phyloP scores from a whole-genome alignment of 2,888 invertebrate species.

The Xylocampa areola region DNA sequence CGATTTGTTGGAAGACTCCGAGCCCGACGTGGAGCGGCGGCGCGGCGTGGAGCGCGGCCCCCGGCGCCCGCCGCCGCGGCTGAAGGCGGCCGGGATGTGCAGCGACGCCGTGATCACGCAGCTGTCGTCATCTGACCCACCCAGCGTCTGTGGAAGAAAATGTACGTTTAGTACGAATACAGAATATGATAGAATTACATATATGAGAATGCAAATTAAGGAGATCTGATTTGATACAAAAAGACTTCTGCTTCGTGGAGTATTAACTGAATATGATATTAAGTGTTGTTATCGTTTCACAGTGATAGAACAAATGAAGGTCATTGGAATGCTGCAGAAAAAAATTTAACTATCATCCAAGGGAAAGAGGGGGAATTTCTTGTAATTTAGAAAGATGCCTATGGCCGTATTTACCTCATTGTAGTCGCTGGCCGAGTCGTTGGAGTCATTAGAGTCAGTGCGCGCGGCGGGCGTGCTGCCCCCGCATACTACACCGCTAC shows the following conservation, averaged over 20 bases:
- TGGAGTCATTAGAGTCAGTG: slow-evolving; percentile 85
- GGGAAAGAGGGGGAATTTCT: no score
- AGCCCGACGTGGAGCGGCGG: slow-evolving; percentile 80
- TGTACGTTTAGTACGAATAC: no score
- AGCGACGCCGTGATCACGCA: slow-evolving; percentile 94
- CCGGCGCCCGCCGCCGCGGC: slow-evolving; percentile 70
- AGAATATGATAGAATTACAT: no score
- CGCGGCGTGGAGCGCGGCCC: slow-evolving; percentile 68
- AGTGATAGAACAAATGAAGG: no score
- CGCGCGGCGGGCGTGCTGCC: slow-evolving; percentile 71
- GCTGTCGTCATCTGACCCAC: slow-evolving; percentile 90
- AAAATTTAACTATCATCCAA: no score
- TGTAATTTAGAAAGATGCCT: no score
- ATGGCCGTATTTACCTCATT: slow-evolving; percentile 83
- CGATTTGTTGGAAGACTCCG: slow-evolving; percentile 67
- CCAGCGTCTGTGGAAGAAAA: slow-evolving; percentile 80
- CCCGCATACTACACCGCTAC: slow-evolving; percentile 85
- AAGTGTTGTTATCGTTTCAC: no score
- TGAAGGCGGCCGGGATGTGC: slow-evolving; percentile 92
- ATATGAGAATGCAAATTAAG: no score
- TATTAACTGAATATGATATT: no score
- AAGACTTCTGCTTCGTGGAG: no score
- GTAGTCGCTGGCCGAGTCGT: slow-evolving; percentile 88
- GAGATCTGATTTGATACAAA: no score
- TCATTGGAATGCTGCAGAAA: no score